Evolutionary conservation across 2,888 invertebrate genomes (phyloP).

Genomic region (Gortyna flavago): DNA sequence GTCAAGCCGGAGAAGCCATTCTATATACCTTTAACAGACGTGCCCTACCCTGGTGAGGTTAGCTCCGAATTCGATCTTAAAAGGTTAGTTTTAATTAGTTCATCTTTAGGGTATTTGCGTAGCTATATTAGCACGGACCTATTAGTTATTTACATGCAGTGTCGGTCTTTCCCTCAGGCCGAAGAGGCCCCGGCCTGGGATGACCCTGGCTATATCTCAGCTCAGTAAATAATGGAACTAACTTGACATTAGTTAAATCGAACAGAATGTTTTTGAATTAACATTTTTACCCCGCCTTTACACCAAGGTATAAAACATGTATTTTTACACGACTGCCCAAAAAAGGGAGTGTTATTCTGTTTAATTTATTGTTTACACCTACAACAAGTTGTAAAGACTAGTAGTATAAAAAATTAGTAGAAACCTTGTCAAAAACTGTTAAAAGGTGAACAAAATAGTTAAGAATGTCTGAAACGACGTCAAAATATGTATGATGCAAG

Average conservation of each 20-base stretch:
- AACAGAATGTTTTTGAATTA: not conserved
- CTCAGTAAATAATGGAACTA: not conserved
- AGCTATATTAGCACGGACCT: not conserved
- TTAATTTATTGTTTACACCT: no score
- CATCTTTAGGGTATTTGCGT: not conserved
- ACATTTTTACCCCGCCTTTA: not conserved
- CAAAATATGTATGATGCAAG: no score
- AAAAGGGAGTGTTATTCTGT: no score
- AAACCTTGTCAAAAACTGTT: no score
- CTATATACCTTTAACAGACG: conserved; percentile 82
- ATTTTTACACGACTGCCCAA: no score
- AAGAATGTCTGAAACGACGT: no score
- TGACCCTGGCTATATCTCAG: not conserved
- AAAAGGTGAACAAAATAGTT: no score
- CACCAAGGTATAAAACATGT: not conserved
- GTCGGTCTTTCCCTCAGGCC: not conserved
- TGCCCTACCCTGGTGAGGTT: conserved; percentile 82
- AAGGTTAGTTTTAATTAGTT: conserved; percentile 71
- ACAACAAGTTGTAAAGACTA: no score
- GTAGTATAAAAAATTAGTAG: no score
- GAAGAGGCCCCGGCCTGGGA: not conserved
- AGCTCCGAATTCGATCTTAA: conserved; percentile 82
- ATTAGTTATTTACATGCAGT: not conserved
- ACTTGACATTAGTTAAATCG: not conserved
- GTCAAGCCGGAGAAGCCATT: conserved; percentile 74